Evolutionary conservation across 2,113 vertebrate species (phyloP).

Genomic region (Odobenus rosmarus): DNA sequence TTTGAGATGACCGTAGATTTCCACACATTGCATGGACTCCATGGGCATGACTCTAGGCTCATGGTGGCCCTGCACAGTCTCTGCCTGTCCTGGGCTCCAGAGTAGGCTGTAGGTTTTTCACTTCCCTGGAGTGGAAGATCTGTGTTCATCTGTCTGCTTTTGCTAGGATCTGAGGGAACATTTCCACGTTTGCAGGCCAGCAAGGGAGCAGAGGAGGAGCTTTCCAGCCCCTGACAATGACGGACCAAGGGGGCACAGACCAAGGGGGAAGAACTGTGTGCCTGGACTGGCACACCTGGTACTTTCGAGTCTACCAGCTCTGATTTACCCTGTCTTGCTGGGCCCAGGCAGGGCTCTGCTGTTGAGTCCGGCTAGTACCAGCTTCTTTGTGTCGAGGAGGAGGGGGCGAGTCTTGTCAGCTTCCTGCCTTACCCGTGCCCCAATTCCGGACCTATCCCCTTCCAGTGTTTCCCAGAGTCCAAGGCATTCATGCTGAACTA

Average conservation of each 20-base stretch:
- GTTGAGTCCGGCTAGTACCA: not conserved
- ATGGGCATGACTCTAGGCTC: accelerated
- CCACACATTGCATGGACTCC: accelerated
- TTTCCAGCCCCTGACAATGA: not conserved
- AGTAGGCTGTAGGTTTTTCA: not conserved
- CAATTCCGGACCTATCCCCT: not conserved
- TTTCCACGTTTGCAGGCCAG: not conserved
- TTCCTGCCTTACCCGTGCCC: not conserved
- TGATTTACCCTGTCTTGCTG: accelerated
- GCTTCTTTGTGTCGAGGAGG: not conserved
- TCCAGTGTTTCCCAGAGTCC: not conserved
- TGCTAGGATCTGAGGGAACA: not conserved
- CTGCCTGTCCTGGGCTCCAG: not conserved
- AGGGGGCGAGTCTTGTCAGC: not conserved
- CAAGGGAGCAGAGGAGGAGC: not conserved
- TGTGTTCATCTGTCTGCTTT: not conserved
- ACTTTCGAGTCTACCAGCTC: not conserved
- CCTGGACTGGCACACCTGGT: not conserved
- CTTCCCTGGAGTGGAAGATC: not conserved
- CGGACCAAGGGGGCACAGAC: not conserved
- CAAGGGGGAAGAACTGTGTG: not conserved
- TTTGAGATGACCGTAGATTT: not conserved
- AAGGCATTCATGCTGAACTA: not conserved
- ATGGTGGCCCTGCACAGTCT: not conserved
- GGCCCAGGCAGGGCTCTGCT: not conserved